A percentile compares a stretch with the other conserved stretches of the same genome.
These are phyloP conservation scores for Ivindomyrus marchei DNA, from an alignment of 2,113 vertebrate species.

Conservation along the genomic window DNA sequence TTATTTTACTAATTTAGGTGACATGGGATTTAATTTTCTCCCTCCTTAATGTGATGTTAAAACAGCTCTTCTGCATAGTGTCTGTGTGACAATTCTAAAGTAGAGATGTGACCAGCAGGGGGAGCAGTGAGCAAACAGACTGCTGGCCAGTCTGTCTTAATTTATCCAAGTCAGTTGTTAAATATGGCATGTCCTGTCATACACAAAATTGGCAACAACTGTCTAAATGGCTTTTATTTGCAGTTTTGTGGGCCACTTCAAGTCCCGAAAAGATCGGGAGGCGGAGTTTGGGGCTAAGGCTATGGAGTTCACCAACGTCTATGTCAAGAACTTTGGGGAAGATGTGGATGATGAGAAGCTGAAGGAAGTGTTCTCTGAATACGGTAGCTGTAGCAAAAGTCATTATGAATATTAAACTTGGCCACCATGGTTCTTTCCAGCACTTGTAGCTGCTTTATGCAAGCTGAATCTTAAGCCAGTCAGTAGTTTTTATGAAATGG, in stretches of 20 bases:
- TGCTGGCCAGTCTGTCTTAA: not conserved
- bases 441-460: not conserved
- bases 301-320: constrained; percentile 88
- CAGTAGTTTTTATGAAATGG: not conserved
- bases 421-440: not conserved
- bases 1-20: not conserved
- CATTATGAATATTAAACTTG: no score
- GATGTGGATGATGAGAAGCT: constrained; percentile 74
- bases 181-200: not conserved
- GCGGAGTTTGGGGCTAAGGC: constrained; percentile 75
- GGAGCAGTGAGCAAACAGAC: not conserved
- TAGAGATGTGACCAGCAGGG: not conserved
- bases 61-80: not conserved
- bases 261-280: constrained; percentile 87
- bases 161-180: not conserved
- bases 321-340: constrained; percentile 87
- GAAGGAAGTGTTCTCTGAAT: constrained; percentile 73
- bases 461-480: not conserved
- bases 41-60: not conserved
- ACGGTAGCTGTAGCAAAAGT: constrained; percentile 59
- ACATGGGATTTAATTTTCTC: not conserved
- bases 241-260: constrained; percentile 94
- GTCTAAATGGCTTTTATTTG: not conserved
- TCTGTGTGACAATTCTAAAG: not conserved
- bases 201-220: not conserved